Evolutionary conservation across 2,113 vertebrate genomes (phyloP).

Genomic region (Agelaius tricolor): DNA sequence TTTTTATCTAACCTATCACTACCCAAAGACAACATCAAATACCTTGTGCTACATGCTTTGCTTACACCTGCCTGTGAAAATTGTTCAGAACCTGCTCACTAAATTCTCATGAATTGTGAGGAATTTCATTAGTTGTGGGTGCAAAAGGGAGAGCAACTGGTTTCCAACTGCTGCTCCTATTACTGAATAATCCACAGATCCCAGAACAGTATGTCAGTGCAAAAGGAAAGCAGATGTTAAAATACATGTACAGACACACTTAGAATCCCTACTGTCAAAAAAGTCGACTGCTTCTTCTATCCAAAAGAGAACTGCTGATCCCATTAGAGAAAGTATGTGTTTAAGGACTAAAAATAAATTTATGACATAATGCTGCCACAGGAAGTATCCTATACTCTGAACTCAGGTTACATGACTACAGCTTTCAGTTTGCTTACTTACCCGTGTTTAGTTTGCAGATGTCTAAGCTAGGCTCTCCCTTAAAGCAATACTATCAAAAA

Average conservation of each 20-base stretch:
- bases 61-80: not conserved
- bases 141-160: not conserved
- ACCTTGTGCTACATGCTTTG: not conserved
- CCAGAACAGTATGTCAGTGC: not conserved
- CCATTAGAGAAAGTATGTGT: not conserved
- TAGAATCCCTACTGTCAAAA: not conserved
- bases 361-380: constrained; percentile 8
- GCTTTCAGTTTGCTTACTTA: constrained; percentile 5
- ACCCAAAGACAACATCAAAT: not conserved
- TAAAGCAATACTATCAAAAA: not conserved
- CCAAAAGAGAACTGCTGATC: not conserved
- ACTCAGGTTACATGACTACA: constrained; percentile 1
- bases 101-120: not conserved
- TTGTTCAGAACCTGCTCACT: not conserved
- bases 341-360: constrained; percentile 45
- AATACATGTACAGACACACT: not conserved
- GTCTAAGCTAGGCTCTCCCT: not conserved
- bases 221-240: not conserved
- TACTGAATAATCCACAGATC: not conserved
- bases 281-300: not conserved
- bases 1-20: not conserved
- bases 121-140: not conserved
- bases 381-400: constrained; percentile 32
- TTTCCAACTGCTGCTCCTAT: not conserved
- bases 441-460: not conserved